phyloP scores from a whole-genome alignment of 2,888 invertebrate genomes.

The Troides aeacus region DNA sequence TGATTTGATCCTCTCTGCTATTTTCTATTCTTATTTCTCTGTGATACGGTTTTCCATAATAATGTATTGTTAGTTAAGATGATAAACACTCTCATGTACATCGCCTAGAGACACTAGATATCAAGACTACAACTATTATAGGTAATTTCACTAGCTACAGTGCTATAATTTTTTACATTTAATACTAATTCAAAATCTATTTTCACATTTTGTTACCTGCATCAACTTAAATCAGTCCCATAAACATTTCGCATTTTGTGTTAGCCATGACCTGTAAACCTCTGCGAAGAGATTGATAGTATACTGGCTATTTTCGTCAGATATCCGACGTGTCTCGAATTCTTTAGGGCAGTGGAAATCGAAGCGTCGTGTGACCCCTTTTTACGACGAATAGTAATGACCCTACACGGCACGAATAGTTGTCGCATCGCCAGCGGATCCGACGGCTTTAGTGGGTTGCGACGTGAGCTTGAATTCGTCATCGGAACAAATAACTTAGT shows the following conservation, averaged over 20 bases:
- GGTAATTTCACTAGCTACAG: too few species aligned
- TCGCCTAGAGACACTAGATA: too few species aligned
- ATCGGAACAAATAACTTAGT: slow-evolving; percentile 34
- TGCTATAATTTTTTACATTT: too few species aligned
- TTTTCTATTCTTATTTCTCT: too few species aligned
- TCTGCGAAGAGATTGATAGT: slow-evolving; percentile 33
- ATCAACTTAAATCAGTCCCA: too few species aligned
- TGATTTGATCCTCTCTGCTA: too few species aligned
- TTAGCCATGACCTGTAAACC: slow-evolving; percentile 27
- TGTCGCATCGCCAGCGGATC: slow-evolving; percentile 33
- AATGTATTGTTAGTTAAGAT: too few species aligned
- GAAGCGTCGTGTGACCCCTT: slow-evolving; percentile 61
- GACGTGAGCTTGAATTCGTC: slow-evolving; percentile 43
- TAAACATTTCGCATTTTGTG: not conserved
- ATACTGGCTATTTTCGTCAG: slow-evolving; percentile 43
- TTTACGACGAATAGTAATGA: slow-evolving; percentile 71
- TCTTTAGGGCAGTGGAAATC: slow-evolving; percentile 52
- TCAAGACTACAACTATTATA: too few species aligned
- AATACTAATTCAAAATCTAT: too few species aligned
- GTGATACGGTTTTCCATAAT: too few species aligned
- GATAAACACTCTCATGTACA: too few species aligned
- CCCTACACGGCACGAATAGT: slow-evolving; percentile 55
- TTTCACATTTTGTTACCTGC: too few species aligned
- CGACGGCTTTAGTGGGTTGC: slow-evolving; percentile 41
- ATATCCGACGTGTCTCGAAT: slow-evolving; percentile 49